These are phyloP conservation scores for Argopecten irradians DNA, from an alignment of 1,140 invertebrate species.

Conservation along the genomic window DNA sequence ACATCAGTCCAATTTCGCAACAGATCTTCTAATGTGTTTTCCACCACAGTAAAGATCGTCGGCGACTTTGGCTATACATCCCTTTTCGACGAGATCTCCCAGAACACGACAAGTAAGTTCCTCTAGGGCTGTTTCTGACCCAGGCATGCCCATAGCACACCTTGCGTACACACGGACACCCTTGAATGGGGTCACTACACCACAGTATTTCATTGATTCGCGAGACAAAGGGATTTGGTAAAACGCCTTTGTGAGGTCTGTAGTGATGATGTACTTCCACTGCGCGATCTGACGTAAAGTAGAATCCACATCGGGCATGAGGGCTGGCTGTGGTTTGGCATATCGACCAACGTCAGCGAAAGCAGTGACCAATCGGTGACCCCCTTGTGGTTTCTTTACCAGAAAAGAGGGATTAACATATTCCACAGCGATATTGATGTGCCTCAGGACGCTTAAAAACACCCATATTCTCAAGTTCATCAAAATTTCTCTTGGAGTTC, in stretches of 20 bases:
- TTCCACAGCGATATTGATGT: conserved; percentile 40
- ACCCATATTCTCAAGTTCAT: conserved; percentile 35
- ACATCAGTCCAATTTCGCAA: conserved; percentile 1
- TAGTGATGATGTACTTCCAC: conserved; percentile 46
- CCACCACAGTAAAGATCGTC: conserved; percentile 34
- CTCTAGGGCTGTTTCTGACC: conserved; percentile 48
- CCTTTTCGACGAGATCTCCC: conserved; percentile 47
- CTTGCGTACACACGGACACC: conserved; percentile 51
- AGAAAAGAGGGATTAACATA: conserved; percentile 55
- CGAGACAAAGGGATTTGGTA: conserved; percentile 52
- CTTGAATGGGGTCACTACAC: conserved; percentile 46
- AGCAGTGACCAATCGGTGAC: conserved; percentile 40
- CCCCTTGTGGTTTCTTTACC: conserved; percentile 43
- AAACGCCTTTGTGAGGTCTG: conserved; percentile 53
- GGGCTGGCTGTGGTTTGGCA: conserved; percentile 40
- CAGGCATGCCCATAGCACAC: conserved; percentile 52
- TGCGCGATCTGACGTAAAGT: conserved; percentile 41
- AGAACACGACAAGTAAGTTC: conserved; percentile 49
- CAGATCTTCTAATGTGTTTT: conserved; percentile 28
- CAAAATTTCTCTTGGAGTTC: conserved; percentile 45
- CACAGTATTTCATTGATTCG: conserved; percentile 55
- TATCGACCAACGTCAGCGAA: conserved; percentile 51
- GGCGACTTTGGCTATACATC: conserved; percentile 13
- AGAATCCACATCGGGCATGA: conserved; percentile 49
- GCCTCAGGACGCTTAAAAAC: conserved; percentile 36